A percentile compares a stretch with the other conserved stretches of the same genome.
These are phyloP conservation scores for Etheostoma nigrum DNA, from an alignment of 2,797 vertebrate species.

Conservation along the genomic window DNA sequence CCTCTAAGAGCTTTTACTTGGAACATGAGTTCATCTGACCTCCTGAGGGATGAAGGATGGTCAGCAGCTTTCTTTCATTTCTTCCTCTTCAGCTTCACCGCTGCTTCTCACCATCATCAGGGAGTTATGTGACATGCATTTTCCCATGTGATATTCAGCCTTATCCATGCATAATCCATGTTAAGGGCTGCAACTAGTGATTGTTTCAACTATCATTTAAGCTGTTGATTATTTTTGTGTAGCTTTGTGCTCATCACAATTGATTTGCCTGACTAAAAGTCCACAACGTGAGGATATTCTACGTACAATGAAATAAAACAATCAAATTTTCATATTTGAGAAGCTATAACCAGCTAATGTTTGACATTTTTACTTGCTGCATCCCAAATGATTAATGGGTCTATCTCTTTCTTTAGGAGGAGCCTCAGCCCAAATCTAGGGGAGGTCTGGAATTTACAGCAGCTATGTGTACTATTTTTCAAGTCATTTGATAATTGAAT, in stretches of 20 bases:
- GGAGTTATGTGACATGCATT: constrained; percentile 51
- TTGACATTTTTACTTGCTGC: neutral
- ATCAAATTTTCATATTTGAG: neutral
- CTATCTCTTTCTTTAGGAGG: too few relatives aligned
- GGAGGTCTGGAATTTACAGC: too few relatives aligned
- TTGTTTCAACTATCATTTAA: neutral
- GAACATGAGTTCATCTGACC: constrained; percentile 37
- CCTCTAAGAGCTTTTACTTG: constrained; percentile 42
- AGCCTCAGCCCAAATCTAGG: too few relatives aligned
- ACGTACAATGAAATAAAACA: neutral
- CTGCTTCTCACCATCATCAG: constrained; percentile 33
- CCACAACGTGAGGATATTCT: neutral
- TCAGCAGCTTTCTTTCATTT: constrained; percentile 18
- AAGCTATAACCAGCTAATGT: neutral
- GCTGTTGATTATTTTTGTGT: neutral
- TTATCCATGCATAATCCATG: constrained; percentile 27
- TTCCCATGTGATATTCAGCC: constrained; percentile 19
- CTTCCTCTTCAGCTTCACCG: constrained; percentile 39
- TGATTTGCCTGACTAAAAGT: neutral
- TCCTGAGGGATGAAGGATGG: constrained; percentile 39
- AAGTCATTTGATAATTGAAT: too few relatives aligned
- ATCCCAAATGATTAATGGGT: neutral
- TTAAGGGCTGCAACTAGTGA: neutral
- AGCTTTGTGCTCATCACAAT: neutral
- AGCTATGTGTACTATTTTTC: too few relatives aligned